Evolutionary conservation across 2,797 vertebrate species (phyloP).

Genomic region (Odontamblyopus lacepedii): DNA sequence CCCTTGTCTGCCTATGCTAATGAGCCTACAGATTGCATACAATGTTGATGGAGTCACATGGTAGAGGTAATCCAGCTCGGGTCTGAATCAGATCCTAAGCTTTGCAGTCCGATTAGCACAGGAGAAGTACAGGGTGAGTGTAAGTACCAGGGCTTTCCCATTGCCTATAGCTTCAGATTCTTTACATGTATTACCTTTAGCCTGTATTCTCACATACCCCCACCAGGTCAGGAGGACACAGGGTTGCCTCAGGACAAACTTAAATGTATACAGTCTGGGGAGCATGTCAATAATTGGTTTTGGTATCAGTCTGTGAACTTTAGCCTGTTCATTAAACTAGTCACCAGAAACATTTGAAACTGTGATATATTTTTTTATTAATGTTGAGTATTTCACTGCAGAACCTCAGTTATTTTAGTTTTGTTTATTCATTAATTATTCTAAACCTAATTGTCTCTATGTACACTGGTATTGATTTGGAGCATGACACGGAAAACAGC

Average conservation of each 20-base stretch:
- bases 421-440: too few species aligned
- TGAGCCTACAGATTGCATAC: constrained; percentile 62
- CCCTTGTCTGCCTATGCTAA: constrained; percentile 21
- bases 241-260: not conserved
- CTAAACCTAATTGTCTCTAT: too few species aligned
- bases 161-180: constrained; percentile 38
- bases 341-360: too few species aligned
- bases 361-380: too few species aligned
- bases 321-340: too few species aligned
- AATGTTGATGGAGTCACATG: constrained; percentile 66
- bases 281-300: not conserved
- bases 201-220: constrained; percentile 32
- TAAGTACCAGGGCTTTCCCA: constrained; percentile 62
- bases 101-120: constrained; percentile 71
- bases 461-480: too few species aligned
- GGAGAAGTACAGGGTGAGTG: constrained; percentile 61
- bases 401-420: too few species aligned
- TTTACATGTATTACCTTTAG: constrained; percentile 54
- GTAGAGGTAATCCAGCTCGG: constrained; percentile 73
- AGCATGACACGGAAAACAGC: too few species aligned
- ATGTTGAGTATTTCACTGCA: too few species aligned
- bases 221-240: constrained; percentile 6
- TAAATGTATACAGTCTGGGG: not conserved
- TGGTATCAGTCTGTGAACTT: not conserved
- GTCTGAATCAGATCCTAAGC: constrained; percentile 73